Base-by-base conservation (phyloP, 2,888 invertebrate species). In the Leptinotarsa peninsularis region DNA sequence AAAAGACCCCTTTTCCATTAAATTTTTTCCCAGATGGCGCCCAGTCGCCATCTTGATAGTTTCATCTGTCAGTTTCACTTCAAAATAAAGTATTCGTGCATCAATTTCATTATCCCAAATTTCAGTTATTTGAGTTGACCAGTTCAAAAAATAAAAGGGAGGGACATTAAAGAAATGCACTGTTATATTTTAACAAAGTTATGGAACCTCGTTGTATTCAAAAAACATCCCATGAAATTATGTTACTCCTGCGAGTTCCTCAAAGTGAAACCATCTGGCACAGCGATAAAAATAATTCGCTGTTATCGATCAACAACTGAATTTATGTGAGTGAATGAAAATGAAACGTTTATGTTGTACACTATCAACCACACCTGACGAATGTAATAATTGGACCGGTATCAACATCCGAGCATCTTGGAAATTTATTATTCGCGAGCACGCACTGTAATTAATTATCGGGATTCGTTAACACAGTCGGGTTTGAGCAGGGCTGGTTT, bases 381-480 rank as follows among this genome's bases (percentile, higher is more conserved):
- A 73, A 58, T 18, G 70, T 72, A 72, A 72, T 81, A 79, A 79
- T 79, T 79, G 78, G 78, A 75, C 67, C 67, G 67, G 66, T 72
- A 70, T 77, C 77, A 70, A 72, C 72, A 52, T 72, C 60, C 68
- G 58, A 66, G 70, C 75, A 78, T 75, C 75, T 72, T 70, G 69
- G 66, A 73, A 78, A 76, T 78, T 78, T 78, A 78, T 78, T 75
- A 73, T 72, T 76, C 66, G 50, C 58, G 49, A 49, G 70, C 76
- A 78, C 73, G 76, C 76, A 72, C 66, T 60, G 67, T 50, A 75
- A 78, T 78, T 73, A 75, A 78, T 78, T 75, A 78, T 67, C 69
- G 52, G 52, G 56, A 70, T 56, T 70, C 70, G 21, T 58, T n/a
- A 49, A 21, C 56, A 49, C 21, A 58, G 43, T 23, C 58, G 43